Base-by-base conservation (phyloP, 2,113 vertebrate genomes). In the Malurus cyaneus region DNA sequence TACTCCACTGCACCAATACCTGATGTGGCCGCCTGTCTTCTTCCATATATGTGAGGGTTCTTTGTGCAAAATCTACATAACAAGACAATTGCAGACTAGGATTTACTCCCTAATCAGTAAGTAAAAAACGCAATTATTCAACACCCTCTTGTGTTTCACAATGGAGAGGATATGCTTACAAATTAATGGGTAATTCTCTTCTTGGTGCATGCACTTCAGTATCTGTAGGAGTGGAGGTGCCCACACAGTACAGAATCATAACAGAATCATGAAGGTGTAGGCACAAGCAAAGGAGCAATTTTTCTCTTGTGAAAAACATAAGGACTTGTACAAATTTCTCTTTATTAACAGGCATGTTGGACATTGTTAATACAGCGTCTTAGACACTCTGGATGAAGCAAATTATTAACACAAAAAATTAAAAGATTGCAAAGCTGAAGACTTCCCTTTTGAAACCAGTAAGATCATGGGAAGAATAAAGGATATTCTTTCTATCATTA, bases 141-240 rank as follows among this genome's bases (percentile, higher is more conserved):
- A 92, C 79, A 79, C 19, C 34, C 54, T 85, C 66, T 76, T 65
- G 39, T n/a, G 41, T 60, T 93, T 80, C 84, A 85, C 81, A 88
- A 56, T 46, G 64, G 67, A 88, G 71, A 78, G 72, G 60, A 80
- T 66, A 77, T 0, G 0, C 52, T 96, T 94, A 96, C 47, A 80
- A 88, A 94, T 92, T 70, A 93, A 73, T 36, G 50, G 80, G 59
- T 70, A 92, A 59, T 80, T 94, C 67, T 70, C 46, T 73, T 86
- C 54, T 77, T 86, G 81, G 87, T 11, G 15, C 1, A 2, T 62
- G 73, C 72, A 89, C 66, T 91, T 88, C 7, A 80, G 73, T 44
- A 69, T 62, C 54, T 36, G 85, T 72, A 80, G 89, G 85, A 92
- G 84, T 7, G 73, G 41, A 62, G 66, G 71, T 92, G 64, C 92